Percentiles rank a stretch among this genome's conserved stretches.
Conservation (phyloP, 2,113 vertebrate species). For the Anolis sagrei region DNA sequence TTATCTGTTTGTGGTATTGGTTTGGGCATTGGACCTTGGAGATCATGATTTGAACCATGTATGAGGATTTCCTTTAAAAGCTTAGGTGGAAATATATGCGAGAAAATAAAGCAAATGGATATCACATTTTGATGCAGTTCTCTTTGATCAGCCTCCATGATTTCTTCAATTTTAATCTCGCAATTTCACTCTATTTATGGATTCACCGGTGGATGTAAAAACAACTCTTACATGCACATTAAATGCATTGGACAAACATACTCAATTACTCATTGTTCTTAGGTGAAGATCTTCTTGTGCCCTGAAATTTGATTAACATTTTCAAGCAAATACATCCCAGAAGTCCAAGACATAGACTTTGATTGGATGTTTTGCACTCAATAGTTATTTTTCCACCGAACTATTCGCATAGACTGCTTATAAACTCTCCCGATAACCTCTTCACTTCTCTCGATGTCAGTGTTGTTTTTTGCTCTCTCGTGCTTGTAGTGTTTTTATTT, state of each 20-base stretch:
- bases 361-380: constrained; percentile 14
- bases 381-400: constrained; percentile 16
- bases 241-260: constrained; percentile 26
- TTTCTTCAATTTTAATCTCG: neutral
- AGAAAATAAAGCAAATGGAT: neutral
- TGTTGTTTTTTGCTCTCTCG: constrained; percentile 55
- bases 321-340: neutral
- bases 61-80: neutral
- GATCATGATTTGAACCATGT: neutral
- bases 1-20: too few relatives aligned
- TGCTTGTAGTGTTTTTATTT: constrained; percentile 77
- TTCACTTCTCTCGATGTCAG: constrained; percentile 63
- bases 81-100: neutral
- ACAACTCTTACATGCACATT: constrained; percentile 54
- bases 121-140: neutral
- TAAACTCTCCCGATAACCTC: constrained; percentile 73
- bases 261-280: constrained; percentile 39
- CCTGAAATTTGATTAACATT: neutral
- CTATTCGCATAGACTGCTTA: constrained; percentile 55
- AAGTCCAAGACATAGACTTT: neutral
- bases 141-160: neutral
- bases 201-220: neutral
- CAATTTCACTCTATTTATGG: neutral
- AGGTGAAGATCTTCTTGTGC: constrained; percentile 16
- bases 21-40: too few relatives aligned